These are phyloP conservation scores for Papilio polyxenes DNA, from an alignment of 1,140 invertebrate species.

Conservation along the genomic window DNA sequence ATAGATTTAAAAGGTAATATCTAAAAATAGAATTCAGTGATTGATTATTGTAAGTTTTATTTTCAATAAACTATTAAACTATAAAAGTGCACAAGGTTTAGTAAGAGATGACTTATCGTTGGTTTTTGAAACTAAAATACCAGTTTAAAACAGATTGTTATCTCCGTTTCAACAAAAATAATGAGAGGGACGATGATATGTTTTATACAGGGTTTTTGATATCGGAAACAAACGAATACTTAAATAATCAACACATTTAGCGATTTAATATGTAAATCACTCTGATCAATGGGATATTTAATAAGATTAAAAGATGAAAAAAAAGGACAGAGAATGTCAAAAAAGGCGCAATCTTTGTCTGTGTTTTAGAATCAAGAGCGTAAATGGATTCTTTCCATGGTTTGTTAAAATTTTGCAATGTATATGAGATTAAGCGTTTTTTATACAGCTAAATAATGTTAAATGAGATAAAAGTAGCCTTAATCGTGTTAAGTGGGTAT, in stretches of 20 bases:
- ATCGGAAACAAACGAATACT: no score
- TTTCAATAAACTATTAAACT: not conserved
- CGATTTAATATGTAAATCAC: no score
- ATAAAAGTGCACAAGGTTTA: not conserved
- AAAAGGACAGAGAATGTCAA: not conserved
- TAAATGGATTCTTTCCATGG: not conserved
- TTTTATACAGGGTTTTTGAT: no score
- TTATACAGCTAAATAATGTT: not conserved
- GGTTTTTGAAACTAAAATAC: no score
- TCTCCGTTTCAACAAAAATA: no score
- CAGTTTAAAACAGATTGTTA: no score
- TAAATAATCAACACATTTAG: no score
- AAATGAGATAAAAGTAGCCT: not conserved
- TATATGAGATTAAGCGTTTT: not conserved
- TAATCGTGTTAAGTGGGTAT: slow-evolving; percentile 23
- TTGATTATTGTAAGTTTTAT: not conserved
- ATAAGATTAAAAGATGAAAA: not conserved
- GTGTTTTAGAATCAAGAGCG: not conserved
- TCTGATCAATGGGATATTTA: no score
- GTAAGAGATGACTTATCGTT: no score
- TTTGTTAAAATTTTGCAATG: not conserved
- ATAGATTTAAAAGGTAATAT: not conserved
- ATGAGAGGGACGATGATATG: no score
- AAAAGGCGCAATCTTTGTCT: not conserved
- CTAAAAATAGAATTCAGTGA: not conserved